Conservation (phyloP, 2,888 invertebrate genomes). For the Lasioglossum zephyrum region DNA sequence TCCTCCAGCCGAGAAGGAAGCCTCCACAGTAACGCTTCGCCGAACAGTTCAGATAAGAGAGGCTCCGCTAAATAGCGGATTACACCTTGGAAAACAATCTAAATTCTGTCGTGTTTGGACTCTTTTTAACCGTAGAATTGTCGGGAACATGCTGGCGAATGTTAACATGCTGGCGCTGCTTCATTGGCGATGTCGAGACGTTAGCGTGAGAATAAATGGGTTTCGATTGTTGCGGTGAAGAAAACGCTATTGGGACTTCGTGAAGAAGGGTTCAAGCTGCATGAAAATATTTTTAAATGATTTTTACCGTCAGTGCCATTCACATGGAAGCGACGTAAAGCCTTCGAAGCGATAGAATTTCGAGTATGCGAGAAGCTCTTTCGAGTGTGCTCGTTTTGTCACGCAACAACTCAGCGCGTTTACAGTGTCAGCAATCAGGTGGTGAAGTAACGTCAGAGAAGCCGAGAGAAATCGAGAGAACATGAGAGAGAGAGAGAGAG, state of each 20-base stretch:
- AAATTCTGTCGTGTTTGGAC: too few relatives aligned
- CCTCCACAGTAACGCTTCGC: too few relatives aligned
- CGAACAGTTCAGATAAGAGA: too few relatives aligned
- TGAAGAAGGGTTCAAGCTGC: background rate
- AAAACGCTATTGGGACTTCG: background rate
- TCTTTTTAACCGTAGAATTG: too few relatives aligned
- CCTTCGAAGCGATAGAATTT: constrained; percentile 13
- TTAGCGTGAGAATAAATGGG: background rate
- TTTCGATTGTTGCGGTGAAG: background rate
- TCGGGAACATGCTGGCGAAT: background rate
- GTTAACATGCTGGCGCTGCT: background rate
- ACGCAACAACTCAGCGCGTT: constrained; percentile 45
- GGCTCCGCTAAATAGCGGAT: too few relatives aligned
- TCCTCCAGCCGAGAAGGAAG: too few relatives aligned
- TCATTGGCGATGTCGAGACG: too few relatives aligned
- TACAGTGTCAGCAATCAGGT: constrained; percentile 68
- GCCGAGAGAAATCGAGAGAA: constrained; percentile 73
- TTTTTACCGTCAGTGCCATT: background rate
- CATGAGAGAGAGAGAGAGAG: background rate
- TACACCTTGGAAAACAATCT: too few relatives aligned
- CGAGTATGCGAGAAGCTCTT: constrained; percentile 30
- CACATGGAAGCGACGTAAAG: constrained; percentile 11
- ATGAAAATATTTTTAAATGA: background rate
- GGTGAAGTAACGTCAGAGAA: constrained; percentile 70
- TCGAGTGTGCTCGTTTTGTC: constrained; percentile 43